These are phyloP conservation scores for Caenorhabditis wallacei DNA, from an alignment of 2,888 invertebrate genomes.

Conservation along the genomic window DNA sequence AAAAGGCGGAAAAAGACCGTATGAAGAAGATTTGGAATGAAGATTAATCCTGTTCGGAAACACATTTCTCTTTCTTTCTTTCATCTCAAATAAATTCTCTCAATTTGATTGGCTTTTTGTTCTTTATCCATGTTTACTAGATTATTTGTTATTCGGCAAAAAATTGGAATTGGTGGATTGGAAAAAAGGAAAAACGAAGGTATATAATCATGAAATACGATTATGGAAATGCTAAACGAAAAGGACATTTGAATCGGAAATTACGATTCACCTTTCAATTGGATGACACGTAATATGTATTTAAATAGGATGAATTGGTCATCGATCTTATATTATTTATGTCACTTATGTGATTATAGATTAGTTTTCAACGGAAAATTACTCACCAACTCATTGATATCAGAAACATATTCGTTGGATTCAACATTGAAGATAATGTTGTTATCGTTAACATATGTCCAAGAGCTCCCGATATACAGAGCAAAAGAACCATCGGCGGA, in stretches of 20 bases:
- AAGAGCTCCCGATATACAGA: constrained; percentile 78
- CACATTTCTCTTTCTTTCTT: not conserved
- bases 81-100: constrained; percentile 60
- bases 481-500: constrained; percentile 77
- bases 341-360: too few relatives aligned
- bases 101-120: constrained; percentile 43
- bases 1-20: constrained; percentile 23
- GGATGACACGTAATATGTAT: not conserved
- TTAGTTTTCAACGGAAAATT: not conserved
- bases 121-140: constrained; percentile 9
- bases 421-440: constrained; percentile 74
- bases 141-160: not conserved
- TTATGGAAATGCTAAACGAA: constrained; percentile 17
- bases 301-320: not conserved
- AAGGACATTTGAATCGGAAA: not conserved
- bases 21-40: constrained; percentile 23
- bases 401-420: constrained; percentile 80
- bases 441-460: constrained; percentile 79
- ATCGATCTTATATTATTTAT: too few relatives aligned
- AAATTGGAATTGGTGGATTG: constrained; percentile 8
- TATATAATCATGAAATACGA: constrained; percentile 8
- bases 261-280: not conserved
- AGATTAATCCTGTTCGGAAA: constrained; percentile 53
- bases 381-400: constrained; percentile 80
- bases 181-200: not conserved